A percentile compares a stretch with the other conserved stretches of the same genome.
Evolutionary conservation across 2,113 vertebrate species (phyloP).

Genomic region (Telmatochromis brichardi): DNA sequence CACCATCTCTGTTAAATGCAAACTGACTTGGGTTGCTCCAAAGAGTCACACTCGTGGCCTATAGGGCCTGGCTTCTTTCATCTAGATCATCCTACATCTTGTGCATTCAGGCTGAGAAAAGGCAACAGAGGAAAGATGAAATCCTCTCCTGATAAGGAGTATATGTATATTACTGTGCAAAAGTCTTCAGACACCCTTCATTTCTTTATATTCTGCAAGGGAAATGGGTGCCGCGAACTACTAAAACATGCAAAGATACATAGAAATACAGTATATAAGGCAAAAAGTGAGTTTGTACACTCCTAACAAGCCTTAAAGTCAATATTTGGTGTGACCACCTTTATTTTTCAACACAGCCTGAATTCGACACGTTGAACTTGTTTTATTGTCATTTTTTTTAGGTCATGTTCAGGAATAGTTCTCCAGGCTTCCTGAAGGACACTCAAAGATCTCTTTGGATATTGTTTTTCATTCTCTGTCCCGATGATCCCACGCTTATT

Average conservation of each 20-base stretch:
- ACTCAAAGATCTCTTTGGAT: background rate
- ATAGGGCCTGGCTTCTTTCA: background rate
- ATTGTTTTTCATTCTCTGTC: background rate
- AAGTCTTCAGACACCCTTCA: background rate
- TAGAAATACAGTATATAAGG: background rate
- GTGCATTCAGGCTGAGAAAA: background rate
- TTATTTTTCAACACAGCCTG: background rate
- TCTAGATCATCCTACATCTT: background rate
- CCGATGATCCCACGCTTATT: accelerated
- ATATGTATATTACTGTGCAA: background rate
- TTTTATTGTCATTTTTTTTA: background rate
- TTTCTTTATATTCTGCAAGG: background rate
- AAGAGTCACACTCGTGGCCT: background rate
- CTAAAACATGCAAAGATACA: background rate
- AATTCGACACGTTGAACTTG: background rate
- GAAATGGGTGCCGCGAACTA: background rate
- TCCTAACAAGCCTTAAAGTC: background rate
- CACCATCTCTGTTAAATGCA: background rate
- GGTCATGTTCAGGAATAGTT: background rate
- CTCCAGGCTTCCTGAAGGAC: background rate
- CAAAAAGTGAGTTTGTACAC: background rate
- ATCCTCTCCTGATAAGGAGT: background rate
- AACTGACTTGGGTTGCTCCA: background rate
- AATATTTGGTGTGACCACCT: background rate
- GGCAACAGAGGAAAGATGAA: background rate